Percentiles rank a stretch among this genome's conserved stretches.
Conservation (phyloP, 2,888 invertebrate species). For the Folsomia manolachei region DNA sequence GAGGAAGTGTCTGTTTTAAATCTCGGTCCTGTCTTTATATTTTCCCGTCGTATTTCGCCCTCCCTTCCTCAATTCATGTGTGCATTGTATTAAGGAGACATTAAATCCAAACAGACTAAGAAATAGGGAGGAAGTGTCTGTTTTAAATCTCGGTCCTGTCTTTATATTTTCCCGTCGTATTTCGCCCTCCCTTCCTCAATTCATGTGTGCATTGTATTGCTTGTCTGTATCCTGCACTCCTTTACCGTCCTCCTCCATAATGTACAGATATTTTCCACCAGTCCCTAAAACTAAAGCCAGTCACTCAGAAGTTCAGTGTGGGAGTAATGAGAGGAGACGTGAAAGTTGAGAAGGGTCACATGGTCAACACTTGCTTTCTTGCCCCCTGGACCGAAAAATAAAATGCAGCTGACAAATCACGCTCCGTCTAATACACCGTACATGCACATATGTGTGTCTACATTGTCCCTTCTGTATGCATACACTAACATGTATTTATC, state of each 20-base stretch:
- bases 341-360: constrained; percentile 1
- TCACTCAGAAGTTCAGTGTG: too few relatives aligned
- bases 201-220: background rate
- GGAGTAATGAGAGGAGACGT: background rate
- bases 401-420: constrained; percentile 7
- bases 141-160: background rate
- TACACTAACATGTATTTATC: background rate
- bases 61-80: background rate
- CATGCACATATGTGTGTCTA: too few relatives aligned
- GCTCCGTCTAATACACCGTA: background rate
- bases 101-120: background rate
- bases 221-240: too few relatives aligned
- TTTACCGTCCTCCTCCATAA: background rate
- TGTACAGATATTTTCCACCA: background rate
- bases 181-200: background rate
- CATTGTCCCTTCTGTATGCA: too few relatives aligned
- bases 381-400: constrained; percentile 8
- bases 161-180: background rate
- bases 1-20: constrained; percentile 6
- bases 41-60: background rate
- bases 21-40: background rate
- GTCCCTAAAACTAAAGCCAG: background rate
- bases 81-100: background rate
- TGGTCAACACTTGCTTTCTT: constrained; percentile 13
- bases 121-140: background rate